These are phyloP conservation scores for Saimiri boliviensis DNA, from an alignment of 2,113 vertebrate species.

Conservation along the genomic window DNA sequence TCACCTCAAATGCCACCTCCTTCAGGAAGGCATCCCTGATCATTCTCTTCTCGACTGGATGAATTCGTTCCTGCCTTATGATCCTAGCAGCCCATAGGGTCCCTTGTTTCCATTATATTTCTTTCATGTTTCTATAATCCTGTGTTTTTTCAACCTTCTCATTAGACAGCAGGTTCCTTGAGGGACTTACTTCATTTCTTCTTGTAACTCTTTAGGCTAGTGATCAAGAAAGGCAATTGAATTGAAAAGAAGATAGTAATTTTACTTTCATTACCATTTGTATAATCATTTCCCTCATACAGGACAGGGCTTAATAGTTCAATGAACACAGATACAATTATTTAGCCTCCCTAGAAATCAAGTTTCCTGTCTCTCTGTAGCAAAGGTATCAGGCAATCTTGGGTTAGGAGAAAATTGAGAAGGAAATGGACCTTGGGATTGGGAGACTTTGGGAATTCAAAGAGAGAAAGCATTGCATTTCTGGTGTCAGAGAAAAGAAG, in stretches of 20 bases:
- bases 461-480: not conserved
- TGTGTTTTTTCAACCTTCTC: not conserved
- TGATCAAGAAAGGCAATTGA: not conserved
- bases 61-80: not conserved
- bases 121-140: not conserved
- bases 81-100: not conserved
- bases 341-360: constrained; percentile 19
- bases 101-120: not conserved
- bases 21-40: not conserved
- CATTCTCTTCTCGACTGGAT: not conserved
- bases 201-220: not conserved
- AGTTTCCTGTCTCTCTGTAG: not conserved
- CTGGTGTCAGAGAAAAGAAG: not conserved
- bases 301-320: not conserved
- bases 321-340: not conserved
- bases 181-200: not conserved
- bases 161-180: not conserved
- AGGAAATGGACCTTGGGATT: not conserved
- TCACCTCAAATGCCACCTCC: not conserved
- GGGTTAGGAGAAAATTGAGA: constrained; percentile 16
- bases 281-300: not conserved
- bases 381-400: not conserved
- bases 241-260: not conserved
- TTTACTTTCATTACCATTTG: not conserved
- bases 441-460: not conserved